Conservation (phyloP, 2,888 invertebrate species). For the Macropis europaea region DNA sequence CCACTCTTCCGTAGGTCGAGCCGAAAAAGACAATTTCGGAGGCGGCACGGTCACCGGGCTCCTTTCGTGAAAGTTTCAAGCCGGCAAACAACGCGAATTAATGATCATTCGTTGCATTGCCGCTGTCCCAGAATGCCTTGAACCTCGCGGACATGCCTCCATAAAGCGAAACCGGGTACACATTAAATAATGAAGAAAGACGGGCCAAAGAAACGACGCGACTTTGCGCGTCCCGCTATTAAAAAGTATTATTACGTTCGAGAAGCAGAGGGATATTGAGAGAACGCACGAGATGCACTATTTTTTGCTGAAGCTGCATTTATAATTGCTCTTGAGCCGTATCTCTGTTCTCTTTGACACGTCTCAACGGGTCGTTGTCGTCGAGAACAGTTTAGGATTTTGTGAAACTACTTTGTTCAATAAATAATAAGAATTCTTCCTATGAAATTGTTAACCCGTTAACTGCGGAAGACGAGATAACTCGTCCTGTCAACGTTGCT, state of each 20-base stretch:
- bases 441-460: no score
- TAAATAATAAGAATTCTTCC: no score
- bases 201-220: conserved; percentile 5
- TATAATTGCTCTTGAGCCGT: background rate
- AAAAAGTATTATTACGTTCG: conserved; percentile 15
- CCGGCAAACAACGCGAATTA: conserved; percentile 41
- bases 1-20: background rate
- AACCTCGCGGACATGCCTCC: background rate
- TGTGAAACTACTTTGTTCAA: no score
- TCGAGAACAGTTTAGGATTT: no score
- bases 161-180: background rate
- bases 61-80: conserved; percentile 18
- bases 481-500: no score
- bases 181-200: conserved; percentile 19
- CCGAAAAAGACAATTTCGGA: conserved; percentile 1
- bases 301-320: background rate
- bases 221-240: conserved; percentile 3
- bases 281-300: background rate
- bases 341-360: no score
- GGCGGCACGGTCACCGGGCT: background rate
- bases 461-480: no score
- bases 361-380: no score
- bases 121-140: background rate
- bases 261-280: background rate
- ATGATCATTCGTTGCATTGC: conserved; percentile 27